These are phyloP conservation scores for Gastrophysa polygoni DNA, from an alignment of 2,888 invertebrate species.

Conservation along the genomic window DNA sequence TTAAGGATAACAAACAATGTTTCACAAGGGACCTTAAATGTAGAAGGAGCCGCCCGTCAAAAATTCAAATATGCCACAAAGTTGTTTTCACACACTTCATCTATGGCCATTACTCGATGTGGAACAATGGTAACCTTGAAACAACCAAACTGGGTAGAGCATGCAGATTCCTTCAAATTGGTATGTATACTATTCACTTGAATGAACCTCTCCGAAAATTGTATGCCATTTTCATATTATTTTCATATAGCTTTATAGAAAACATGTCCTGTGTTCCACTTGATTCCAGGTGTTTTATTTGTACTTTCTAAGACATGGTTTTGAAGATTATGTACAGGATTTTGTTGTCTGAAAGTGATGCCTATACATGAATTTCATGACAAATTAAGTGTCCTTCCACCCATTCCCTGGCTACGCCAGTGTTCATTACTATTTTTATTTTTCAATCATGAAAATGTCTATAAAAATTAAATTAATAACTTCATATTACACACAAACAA, in stretches of 20 bases:
- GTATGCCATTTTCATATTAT: not conserved
- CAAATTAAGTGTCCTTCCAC: too few relatives aligned
- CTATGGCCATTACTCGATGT: conserved; percentile 17
- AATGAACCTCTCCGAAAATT: not conserved
- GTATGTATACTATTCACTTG: conserved; percentile 7
- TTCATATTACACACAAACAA: too few relatives aligned
- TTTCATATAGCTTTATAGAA: conserved; percentile 13
- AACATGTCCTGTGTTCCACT: conserved; percentile 17
- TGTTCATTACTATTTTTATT: too few relatives aligned
- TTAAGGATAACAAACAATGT: conserved; percentile 30
- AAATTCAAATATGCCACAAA: conserved; percentile 14
- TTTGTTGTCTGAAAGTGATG: too few relatives aligned
- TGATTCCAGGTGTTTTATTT: too few relatives aligned
- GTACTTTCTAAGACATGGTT: not conserved
- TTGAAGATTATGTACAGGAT: too few relatives aligned
- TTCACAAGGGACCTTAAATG: conserved; percentile 9
- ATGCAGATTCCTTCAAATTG: conserved; percentile 7
- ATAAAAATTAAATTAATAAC: too few relatives aligned
- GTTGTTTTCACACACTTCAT: conserved; percentile 17
- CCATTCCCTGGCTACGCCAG: too few relatives aligned
- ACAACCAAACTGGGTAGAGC: conserved; percentile 15
- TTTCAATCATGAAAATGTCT: too few relatives aligned
- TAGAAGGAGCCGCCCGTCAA: conserved; percentile 7
- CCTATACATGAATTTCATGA: too few relatives aligned
- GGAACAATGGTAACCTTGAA: conserved; percentile 8